Evolutionary conservation across 2,888 invertebrate species (phyloP), one percentile per base, ranked within the genome.

Genomic region (Ctenicera cuprea): DNA sequence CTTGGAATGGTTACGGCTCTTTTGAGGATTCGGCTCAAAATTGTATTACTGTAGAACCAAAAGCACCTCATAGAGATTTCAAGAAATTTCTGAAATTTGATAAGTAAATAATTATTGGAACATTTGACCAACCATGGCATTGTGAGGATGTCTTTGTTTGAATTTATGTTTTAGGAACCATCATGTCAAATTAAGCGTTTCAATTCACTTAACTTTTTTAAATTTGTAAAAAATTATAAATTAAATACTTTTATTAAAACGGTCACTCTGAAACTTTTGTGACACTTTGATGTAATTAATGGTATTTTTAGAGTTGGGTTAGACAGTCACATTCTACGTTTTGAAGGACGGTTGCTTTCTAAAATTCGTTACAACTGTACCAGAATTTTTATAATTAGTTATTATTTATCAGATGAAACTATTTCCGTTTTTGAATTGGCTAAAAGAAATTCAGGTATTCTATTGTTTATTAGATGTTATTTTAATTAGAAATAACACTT

Each of bases 21-120:
- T 94, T 95, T 83, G 96, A 96, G 75, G 97, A 97, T 84, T 97
- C 97, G 0, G 94, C 96, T 8, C 94, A 94, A 78, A 97, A 96
- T 83, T 97, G 97, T 83, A 90, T 92, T 61, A 92, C 93, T 0
- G 92, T 97, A 0, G 91, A 94, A 79, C 94, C 95, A 0, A 94
- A 94, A 84, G 89, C 95, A 0, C 94, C 94, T 0, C 91, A 92
- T 79, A 88, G 90, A 8, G 94, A 96, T 85, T 94, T 95, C 80
- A 90, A 93, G 70, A 95, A 95, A 85, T 95, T 95, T 82, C 89
- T 95, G 70, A 89, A 92, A 83, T 92, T 94, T 80, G 97, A 96
- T 86, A 92, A 92, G 91, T 94, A 84, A 26, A 71, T 37, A 50
- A 8, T 12, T 3, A 50, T 50, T 50, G 2, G 4, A 18, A 41